These are phyloP conservation scores for Danio rerio DNA, from an alignment of 2,113 vertebrate species.

Conservation along the genomic window DNA sequence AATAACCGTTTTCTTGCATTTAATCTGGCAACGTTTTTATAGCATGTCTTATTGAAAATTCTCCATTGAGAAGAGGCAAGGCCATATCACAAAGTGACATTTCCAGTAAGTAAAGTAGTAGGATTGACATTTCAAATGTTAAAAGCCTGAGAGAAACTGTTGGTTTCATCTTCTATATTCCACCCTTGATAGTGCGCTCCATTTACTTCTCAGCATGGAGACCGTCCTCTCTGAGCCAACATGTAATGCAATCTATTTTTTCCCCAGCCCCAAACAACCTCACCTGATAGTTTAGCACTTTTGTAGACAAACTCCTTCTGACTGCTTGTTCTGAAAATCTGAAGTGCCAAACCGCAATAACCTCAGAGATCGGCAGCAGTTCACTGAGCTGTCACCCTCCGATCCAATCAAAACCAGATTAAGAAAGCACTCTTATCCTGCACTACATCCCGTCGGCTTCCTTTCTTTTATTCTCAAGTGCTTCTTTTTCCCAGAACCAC, in stretches of 20 bases:
- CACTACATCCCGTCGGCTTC: slow-evolving; percentile 8
- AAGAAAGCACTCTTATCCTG: slow-evolving; percentile 2
- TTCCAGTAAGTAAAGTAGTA: not conserved
- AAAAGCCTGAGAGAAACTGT: slow-evolving; percentile 17
- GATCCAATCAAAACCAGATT: slow-evolving; percentile 44
- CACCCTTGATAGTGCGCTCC: not conserved
- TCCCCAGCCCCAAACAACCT: not conserved
- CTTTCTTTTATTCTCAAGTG: not conserved
- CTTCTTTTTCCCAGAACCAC: not conserved
- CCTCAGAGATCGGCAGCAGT: slow-evolving; percentile 23
- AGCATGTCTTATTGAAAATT: not conserved
- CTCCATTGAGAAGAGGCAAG: not conserved
- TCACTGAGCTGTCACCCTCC: slow-evolving; percentile 37
- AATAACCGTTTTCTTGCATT: not conserved
- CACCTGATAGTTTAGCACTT: slow-evolving; percentile 15
- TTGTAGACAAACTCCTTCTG: slow-evolving; percentile 13
- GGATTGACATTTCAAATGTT: slow-evolving; percentile 27
- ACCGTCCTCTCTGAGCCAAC: not conserved
- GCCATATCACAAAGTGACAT: not conserved
- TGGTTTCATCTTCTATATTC: not conserved
- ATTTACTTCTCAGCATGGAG: not conserved
- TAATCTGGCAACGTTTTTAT: not conserved
- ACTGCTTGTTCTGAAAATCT: slow-evolving; percentile 27
- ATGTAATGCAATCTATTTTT: slow-evolving; percentile 4
- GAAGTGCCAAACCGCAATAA: slow-evolving; percentile 32